These are phyloP conservation scores for Corythaixoides concolor DNA, from an alignment of 2,113 vertebrate species.

Conservation along the genomic window DNA sequence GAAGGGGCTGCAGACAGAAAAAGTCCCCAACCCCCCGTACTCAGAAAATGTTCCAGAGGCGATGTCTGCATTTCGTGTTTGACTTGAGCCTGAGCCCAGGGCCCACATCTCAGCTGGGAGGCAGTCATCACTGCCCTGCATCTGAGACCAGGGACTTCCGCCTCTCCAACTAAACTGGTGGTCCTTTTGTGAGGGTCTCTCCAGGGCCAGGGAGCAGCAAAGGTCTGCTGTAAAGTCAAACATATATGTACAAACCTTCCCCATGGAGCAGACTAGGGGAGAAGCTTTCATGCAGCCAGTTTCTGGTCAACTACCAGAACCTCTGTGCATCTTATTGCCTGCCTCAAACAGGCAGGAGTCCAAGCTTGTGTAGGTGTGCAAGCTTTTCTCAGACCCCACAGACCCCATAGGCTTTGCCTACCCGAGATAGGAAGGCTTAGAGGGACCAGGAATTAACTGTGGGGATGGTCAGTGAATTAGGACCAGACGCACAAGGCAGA, in stretches of 20 bases:
- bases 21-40: background rate
- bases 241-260: accelerated
- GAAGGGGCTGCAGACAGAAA: background rate
- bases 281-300: background rate
- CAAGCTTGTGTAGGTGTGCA: background rate
- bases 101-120: background rate
- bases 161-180: background rate
- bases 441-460: background rate
- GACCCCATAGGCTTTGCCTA: background rate
- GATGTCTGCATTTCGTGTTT: background rate
- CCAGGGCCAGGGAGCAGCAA: background rate
- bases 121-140: background rate
- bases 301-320: background rate
- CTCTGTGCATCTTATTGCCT: background rate
- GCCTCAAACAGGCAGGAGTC: background rate
- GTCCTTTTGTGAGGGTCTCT: background rate
- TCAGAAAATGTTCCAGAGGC: background rate
- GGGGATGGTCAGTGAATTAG: background rate
- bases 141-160: background rate
- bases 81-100: conserved; percentile 21
- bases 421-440: background rate
- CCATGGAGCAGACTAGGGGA: background rate
- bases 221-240: background rate
- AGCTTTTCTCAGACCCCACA: background rate
- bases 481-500: background rate